These are phyloP conservation scores for Vimba vimba DNA, from an alignment of 2,113 vertebrate genomes.

Conservation along the genomic window DNA sequence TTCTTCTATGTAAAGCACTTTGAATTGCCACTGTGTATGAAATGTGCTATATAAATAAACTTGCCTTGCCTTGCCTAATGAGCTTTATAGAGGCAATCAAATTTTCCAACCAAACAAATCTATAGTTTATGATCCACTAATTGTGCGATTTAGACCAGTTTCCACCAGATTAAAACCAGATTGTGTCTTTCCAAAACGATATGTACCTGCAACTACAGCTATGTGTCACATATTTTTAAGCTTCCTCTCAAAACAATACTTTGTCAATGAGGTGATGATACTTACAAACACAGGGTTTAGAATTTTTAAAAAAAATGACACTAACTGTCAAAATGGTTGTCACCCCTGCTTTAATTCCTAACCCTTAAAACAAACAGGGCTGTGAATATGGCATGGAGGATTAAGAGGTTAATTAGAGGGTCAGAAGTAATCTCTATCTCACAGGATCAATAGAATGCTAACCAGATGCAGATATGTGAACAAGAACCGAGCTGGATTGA, in stretches of 20 bases:
- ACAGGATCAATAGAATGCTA: neutral
- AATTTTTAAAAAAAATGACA: neutral
- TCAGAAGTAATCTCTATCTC: neutral
- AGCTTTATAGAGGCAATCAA: neutral
- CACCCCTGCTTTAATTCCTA: neutral
- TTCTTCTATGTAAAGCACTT: too few species aligned
- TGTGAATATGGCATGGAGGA: neutral
- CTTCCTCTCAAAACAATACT: neutral
- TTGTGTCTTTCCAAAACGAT: neutral
- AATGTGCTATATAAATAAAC: too few species aligned
- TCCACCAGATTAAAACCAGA: neutral
- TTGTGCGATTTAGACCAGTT: neutral
- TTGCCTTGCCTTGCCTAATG: too few species aligned
- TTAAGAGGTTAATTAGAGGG: conserved; percentile 1
- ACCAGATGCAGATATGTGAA: conserved; percentile 4
- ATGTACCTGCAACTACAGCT: neutral
- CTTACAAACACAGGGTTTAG: neutral
- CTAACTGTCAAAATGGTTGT: neutral
- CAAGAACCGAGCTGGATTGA: neutral
- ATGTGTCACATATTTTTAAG: too few species aligned
- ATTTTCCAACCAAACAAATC: neutral
- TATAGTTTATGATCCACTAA: neutral
- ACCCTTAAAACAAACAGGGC: neutral
- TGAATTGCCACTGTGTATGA: too few species aligned
- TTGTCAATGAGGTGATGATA: neutral